Conservation (phyloP, 2,113 vertebrate species). For the Brevimyrus niger region DNA sequence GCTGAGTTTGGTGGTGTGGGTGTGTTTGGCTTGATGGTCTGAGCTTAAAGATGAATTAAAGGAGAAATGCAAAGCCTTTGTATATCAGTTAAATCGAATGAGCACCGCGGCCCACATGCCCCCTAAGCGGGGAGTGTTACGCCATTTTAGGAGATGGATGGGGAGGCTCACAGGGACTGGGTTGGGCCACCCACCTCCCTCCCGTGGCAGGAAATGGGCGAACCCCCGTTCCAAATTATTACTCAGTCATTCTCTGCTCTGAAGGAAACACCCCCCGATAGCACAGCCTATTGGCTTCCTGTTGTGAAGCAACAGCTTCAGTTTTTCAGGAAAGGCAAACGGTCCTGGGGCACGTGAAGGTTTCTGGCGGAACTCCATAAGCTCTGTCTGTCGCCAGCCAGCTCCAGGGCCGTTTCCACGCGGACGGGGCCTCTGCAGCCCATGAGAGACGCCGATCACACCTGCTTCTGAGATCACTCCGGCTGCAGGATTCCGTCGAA, state of each 20-base stretch:
- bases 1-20: not conserved
- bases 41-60: not conserved
- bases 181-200: constrained; percentile 62
- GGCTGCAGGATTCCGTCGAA: not conserved
- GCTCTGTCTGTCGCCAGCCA: not conserved
- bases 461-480: not conserved
- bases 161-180: constrained; percentile 42
- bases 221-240: constrained; percentile 74
- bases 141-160: constrained; percentile 41
- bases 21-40: not conserved
- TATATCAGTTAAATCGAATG: not conserved
- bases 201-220: constrained; percentile 84
- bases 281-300: constrained; percentile 82
- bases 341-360: constrained; percentile 32
- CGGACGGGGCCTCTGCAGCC: not conserved
- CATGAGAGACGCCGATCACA: constrained; percentile 38
- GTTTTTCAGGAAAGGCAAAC: constrained; percentile 55
- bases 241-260: constrained; percentile 68
- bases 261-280: constrained; percentile 90
- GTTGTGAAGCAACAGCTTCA: constrained; percentile 72
- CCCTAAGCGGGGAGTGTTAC: not conserved
- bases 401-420: not conserved
- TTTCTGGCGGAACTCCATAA: not conserved
- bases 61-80: not conserved
- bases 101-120: not conserved